A percentile compares a stretch with the other conserved stretches of the same genome.
Conservation (phyloP, 2,797 vertebrate genomes). For the Sebastes matsubarae region DNA sequence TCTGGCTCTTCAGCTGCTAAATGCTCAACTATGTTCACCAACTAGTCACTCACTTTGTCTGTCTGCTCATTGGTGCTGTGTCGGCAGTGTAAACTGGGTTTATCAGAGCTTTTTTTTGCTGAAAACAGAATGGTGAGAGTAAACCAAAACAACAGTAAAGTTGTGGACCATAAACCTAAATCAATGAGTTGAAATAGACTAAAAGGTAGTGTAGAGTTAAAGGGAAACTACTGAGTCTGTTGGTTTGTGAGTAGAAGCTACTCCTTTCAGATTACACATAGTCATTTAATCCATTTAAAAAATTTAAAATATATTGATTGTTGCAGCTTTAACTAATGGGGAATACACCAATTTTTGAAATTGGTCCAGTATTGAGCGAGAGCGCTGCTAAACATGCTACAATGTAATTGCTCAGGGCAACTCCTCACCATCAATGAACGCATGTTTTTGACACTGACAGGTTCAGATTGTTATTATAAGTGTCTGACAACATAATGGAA, state of each 20-base stretch:
- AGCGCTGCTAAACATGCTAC: rapidly evolving
- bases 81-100: rapidly evolving
- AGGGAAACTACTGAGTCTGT: too few relatives aligned
- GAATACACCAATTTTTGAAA: too few relatives aligned
- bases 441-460: too few relatives aligned
- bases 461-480: too few relatives aligned
- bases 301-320: neutral
- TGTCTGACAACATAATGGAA: too few relatives aligned
- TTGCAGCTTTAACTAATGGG: neutral
- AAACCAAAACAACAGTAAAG: neutral
- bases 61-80: neutral
- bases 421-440: too few relatives aligned
- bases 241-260: too few relatives aligned
- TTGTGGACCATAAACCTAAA: neutral
- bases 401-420: neutral
- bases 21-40: too few relatives aligned
- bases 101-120: neutral
- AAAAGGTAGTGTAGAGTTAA: too few relatives aligned
- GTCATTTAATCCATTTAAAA: neutral
- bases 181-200: too few relatives aligned
- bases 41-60: neutral
- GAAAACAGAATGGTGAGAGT: neutral
- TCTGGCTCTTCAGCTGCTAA: too few relatives aligned
- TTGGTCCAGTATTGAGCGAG: too few relatives aligned
- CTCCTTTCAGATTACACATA: neutral